A percentile compares a stretch with the other conserved stretches of the same genome.
Conservation (phyloP, 2,113 vertebrate genomes). For the Crypturellus undulatus region DNA sequence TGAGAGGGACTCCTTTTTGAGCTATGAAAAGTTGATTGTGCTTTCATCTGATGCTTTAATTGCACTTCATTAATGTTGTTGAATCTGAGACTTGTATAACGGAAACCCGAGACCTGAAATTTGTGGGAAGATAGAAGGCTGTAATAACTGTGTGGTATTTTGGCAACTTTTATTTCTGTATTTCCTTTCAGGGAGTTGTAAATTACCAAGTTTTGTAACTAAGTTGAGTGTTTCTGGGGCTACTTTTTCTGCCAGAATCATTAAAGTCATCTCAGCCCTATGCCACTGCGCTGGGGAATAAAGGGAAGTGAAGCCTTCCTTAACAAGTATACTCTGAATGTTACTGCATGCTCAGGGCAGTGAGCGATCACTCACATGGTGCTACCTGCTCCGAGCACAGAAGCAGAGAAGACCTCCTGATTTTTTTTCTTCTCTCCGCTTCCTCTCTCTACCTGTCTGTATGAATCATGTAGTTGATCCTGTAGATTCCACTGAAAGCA, state of each 20-base stretch:
- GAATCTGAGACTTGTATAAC: not conserved
- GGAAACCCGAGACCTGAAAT: slow-evolving; percentile 13
- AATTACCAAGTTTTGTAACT: not conserved
- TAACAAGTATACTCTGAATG: not conserved
- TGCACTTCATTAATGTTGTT: slow-evolving; percentile 41
- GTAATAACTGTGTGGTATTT: not conserved
- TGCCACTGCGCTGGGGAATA: not conserved
- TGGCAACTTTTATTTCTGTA: not conserved
- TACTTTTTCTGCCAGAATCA: not conserved
- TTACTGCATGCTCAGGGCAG: not conserved
- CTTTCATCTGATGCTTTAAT: slow-evolving; percentile 60
- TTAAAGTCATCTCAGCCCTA: not conserved
- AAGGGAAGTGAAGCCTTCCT: not conserved
- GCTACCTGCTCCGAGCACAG: not conserved
- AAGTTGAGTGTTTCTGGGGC: not conserved
- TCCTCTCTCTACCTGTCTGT: not conserved
- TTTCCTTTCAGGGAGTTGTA: not conserved
- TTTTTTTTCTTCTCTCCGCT: not conserved
- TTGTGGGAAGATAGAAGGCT: not conserved
- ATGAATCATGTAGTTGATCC: not conserved
- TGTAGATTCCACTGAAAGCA: not conserved
- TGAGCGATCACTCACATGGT: not conserved
- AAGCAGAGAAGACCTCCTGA: not conserved
- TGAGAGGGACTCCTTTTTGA: slow-evolving; percentile 46
- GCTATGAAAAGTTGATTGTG: slow-evolving; percentile 66